phyloP scores from a whole-genome alignment of 2,797 vertebrate species.

The Myotis myotis region DNA sequence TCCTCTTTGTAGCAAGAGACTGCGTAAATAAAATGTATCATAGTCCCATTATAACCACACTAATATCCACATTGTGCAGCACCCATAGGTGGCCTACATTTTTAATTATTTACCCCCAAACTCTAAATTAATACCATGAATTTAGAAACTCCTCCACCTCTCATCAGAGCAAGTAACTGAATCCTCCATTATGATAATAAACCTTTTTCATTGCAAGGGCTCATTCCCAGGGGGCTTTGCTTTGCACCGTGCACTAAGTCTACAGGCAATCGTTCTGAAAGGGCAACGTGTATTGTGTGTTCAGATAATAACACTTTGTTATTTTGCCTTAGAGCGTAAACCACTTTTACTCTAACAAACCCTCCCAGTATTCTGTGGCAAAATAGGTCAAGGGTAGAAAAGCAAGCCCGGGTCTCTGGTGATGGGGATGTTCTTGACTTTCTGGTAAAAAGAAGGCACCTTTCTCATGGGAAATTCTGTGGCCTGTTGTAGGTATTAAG shows the following conservation, averaged over 20 bases:
- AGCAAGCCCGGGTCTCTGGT: background rate
- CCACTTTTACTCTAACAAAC: background rate
- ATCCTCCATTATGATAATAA: slow-evolving; percentile 71
- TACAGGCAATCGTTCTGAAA: slow-evolving; percentile 17
- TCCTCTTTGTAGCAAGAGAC: slow-evolving; percentile 59
- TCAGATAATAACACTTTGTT: slow-evolving; percentile 25
- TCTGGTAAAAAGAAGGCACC: background rate
- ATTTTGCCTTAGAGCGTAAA: slow-evolving; percentile 38
- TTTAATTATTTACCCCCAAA: slow-evolving; percentile 65
- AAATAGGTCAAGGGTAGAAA: background rate
- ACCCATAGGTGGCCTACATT: slow-evolving; percentile 73
- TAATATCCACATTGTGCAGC: slow-evolving; percentile 56
- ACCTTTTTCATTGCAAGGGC: slow-evolving; percentile 46
- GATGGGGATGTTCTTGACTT: background rate
- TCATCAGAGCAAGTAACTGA: slow-evolving; percentile 67
- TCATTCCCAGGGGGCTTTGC: slow-evolving; percentile 58
- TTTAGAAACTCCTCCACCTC: slow-evolving; percentile 64
- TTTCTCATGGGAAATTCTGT: background rate
- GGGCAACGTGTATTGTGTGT: background rate
- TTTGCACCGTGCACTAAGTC: slow-evolving; percentile 13
- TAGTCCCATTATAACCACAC: slow-evolving; percentile 37
- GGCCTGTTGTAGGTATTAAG: background rate
- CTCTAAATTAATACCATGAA: slow-evolving; percentile 77
- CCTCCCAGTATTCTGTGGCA: background rate
- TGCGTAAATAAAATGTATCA: slow-evolving; percentile 66